phyloP scores from a whole-genome alignment of 2,113 vertebrate species.

The Apodemus speciosus region DNA sequence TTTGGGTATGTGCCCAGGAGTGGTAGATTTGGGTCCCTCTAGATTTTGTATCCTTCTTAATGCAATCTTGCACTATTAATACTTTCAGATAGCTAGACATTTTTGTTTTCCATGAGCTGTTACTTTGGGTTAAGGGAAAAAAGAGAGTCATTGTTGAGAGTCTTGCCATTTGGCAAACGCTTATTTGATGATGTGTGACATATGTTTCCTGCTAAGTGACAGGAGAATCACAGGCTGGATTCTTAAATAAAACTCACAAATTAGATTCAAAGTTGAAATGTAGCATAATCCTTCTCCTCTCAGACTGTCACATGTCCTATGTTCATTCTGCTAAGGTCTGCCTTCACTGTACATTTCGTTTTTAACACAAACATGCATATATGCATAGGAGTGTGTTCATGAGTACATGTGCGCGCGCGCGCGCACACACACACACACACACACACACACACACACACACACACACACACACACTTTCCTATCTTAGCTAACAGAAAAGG shows the following conservation, averaged over 20 bases:
- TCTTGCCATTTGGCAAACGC: conserved; percentile 45
- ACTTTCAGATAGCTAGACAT: not conserved
- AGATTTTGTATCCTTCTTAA: not conserved
- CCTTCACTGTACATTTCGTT: no score
- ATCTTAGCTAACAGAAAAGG: not conserved
- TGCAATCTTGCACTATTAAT: not conserved
- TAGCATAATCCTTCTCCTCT: not conserved
- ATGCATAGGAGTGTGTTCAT: not conserved
- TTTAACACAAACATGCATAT: not conserved
- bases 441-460: not conserved
- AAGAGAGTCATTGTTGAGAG: not conserved
- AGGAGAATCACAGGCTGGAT: conserved; percentile 50
- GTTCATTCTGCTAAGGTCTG: not conserved
- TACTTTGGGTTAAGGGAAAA: not conserved
- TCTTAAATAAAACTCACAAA: conserved; percentile 33
- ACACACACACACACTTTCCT: not conserved
- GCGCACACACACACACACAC: not conserved
- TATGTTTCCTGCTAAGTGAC: conserved; percentile 65
- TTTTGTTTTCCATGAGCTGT: conserved; percentile 6
- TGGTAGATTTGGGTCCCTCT: not conserved
- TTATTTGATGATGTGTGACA: conserved; percentile 48
- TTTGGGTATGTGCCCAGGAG: not conserved
- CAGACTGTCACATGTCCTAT: not conserved
- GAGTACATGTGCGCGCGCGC: not conserved
- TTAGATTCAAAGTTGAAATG: conserved; percentile 5